Percentiles rank a stretch among this genome's conserved stretches.
phyloP scores from a whole-genome alignment of 35 echinoderm and acorn worm genomes.

The Lytechinus pictus region DNA sequence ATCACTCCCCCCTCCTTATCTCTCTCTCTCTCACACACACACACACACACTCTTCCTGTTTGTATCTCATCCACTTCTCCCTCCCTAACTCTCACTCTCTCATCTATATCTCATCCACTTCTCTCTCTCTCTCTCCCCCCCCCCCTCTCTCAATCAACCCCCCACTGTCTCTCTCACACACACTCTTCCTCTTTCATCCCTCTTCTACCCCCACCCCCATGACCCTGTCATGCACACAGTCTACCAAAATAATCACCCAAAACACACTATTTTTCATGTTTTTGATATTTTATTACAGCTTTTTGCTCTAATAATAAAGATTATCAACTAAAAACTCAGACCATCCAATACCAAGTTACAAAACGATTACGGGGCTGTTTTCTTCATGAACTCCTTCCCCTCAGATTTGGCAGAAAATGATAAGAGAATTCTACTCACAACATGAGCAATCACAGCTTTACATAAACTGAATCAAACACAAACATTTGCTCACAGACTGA shows the following conservation, averaged over 20 bases:
- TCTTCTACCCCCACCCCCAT: no score
- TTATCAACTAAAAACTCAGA: neutral
- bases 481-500: neutral
- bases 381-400: neutral
- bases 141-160: no score
- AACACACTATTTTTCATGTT: neutral
- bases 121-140: no score
- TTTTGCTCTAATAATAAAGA: constrained; percentile 12
- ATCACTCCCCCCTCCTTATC: neutral
- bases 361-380: neutral
- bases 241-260: neutral
- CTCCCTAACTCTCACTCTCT: no score
- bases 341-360: neutral
- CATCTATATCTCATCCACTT: no score
- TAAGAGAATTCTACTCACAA: neutral
- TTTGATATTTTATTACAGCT: constrained; percentile 14
- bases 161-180: no score
- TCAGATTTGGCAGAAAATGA: constrained; percentile 11
- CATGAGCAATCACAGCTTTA: neutral
- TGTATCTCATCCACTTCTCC: no score
- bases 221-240: neutral
- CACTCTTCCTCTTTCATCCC: no score
- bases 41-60: no score
- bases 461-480: constrained; percentile 4
- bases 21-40: no score